phyloP scores from a whole-genome alignment of 2,113 vertebrate genomes.

The Ginglymostoma cirratum region DNA sequence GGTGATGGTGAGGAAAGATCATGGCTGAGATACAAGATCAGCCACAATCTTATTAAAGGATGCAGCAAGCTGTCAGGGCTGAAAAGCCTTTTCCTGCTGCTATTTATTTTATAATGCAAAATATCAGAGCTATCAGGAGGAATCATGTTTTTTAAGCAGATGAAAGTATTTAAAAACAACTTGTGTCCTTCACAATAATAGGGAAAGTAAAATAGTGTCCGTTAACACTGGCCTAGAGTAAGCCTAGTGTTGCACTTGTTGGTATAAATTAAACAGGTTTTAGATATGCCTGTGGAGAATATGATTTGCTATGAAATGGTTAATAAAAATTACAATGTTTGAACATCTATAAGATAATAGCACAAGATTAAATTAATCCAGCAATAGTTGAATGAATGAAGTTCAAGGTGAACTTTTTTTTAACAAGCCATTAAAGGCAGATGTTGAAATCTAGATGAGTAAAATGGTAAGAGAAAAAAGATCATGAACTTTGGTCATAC shows the following conservation, averaged over 20 bases:
- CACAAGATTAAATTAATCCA: neutral
- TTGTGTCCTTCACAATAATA: neutral
- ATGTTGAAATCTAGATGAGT: neutral
- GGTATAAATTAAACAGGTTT: neutral
- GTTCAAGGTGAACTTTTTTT: neutral
- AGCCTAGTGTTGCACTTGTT: neutral
- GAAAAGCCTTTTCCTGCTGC: too few species aligned
- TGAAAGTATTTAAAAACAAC: neutral
- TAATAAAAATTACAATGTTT: neutral
- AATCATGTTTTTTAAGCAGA: neutral
- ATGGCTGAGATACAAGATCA: neutral
- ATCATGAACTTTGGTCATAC: neutral
- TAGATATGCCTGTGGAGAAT: neutral
- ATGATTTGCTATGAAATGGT: neutral
- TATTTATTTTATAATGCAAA: neutral
- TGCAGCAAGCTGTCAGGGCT: neutral
- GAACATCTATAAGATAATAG: neutral
- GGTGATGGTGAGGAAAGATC: neutral
- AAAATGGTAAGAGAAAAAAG: neutral
- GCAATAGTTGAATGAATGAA: neutral
- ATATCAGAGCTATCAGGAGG: neutral
- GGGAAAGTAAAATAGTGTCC: neutral
- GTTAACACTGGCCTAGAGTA: neutral
- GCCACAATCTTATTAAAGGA: neutral
- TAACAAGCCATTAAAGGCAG: neutral